Evolutionary conservation across 2,888 invertebrate species (phyloP), one percentile per base, ranked within the genome.

Genomic region (Trissoscelio sp.): DNA sequence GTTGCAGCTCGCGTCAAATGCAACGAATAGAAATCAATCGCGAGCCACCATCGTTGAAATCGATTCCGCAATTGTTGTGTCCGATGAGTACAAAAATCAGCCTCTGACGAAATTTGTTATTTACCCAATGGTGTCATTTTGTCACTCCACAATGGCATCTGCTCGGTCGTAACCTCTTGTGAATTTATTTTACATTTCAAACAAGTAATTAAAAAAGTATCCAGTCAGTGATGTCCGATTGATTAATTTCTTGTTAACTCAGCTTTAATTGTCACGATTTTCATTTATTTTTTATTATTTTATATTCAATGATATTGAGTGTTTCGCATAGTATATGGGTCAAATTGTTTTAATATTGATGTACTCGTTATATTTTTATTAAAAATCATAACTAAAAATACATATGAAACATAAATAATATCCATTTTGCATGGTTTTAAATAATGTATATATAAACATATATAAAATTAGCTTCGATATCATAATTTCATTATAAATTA

Each of bases 1-100:
- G 37, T 31, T 48, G 66, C 20, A 39, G 31, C 44, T 58, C 51
- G 72, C 57, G 66, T 79, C 72, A 79, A 72, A 79, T 64, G 58
- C 72, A 72, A 79, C 58, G 66, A 79, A 66, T 66, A 72, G 66
- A 72, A 79, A 79, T 79, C 72, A 79, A 70, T 78, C 55, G 70
- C 28, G 57, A 70, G 46, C 9, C 14, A 34, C 14, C 58, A 46
- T 64, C 46, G 70, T 78, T 70, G 78, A 70, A 78, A 78, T 78
- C 78, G 70, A 78, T 78, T 78, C 78, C 55, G n/a, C 70, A 70
- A 70, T 78, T 78, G 78, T 70, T 78, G 51, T 55, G 64, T 57
- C 64, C 57, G 77, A 55, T 78, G 58, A 42, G 46, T 6, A 37
- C 37, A 37, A 37, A 37, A 37, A 37, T 37, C 37, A 11, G 37